These are phyloP conservation scores for Halocynthia roretzi DNA, from an alignment of 23 tunicate species.

Conservation along the genomic window DNA sequence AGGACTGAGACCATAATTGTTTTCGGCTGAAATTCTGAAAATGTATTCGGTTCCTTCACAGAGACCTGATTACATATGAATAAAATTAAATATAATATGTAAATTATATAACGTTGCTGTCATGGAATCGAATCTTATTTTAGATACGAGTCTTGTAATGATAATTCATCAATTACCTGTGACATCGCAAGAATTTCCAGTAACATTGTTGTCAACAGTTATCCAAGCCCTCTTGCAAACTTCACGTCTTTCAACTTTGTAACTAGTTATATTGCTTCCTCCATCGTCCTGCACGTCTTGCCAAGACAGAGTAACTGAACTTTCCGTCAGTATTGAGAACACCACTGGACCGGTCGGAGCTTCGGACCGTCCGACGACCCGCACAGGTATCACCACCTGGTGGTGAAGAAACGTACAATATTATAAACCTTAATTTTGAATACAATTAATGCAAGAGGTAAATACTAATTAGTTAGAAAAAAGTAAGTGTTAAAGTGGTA, in stretches of 20 bases:
- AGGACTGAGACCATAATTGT: slow-evolving; percentile 67
- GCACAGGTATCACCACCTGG: slow-evolving; percentile 21
- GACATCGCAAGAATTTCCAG: slow-evolving; percentile 36
- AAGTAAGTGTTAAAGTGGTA: no score
- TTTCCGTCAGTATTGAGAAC: slow-evolving; percentile 62
- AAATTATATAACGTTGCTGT: no score
- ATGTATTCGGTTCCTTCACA: slow-evolving; percentile 52
- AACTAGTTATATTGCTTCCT: slow-evolving; percentile 63
- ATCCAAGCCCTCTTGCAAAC: slow-evolving; percentile 65
- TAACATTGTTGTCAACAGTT: slow-evolving; percentile 53
- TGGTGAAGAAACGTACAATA: no score
- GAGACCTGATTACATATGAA: no score
- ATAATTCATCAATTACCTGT: slow-evolving; percentile 24
- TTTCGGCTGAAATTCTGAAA: slow-evolving; percentile 75
- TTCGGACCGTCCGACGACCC: slow-evolving; percentile 77
- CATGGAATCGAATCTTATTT: no score
- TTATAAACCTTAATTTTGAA: no score
- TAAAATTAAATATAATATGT: no score
- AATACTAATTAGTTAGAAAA: no score
- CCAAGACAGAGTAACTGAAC: slow-evolving; percentile 59
- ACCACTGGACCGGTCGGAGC: slow-evolving; percentile 82
- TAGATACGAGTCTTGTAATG: not conserved
- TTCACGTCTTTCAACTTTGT: slow-evolving; percentile 71
- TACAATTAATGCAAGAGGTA: no score
- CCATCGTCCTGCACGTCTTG: slow-evolving; percentile 53